Evolutionary conservation across 1,140 invertebrate genomes (phyloP).

Genomic region (Nasonia giraulti): DNA sequence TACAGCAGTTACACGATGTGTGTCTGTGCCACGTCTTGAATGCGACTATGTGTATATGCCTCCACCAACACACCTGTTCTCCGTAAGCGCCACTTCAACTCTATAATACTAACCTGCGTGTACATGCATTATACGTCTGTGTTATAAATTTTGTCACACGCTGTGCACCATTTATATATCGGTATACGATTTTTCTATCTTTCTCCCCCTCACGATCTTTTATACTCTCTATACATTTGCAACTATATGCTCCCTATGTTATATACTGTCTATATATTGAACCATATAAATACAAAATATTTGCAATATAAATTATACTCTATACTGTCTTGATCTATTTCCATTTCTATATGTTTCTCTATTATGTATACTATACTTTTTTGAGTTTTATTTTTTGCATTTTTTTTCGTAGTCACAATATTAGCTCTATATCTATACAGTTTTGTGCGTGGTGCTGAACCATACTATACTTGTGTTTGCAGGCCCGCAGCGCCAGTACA

Average conservation of each 20-base stretch:
- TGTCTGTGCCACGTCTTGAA: background rate
- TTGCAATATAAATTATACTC: background rate
- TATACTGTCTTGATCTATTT: background rate
- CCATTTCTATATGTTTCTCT: background rate
- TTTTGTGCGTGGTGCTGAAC: constrained; percentile 68
- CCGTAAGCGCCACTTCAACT: constrained; percentile 34
- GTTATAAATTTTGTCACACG: constrained; percentile 14
- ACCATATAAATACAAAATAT: constrained; percentile 21
- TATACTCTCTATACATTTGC: background rate
- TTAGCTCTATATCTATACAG: constrained; percentile 56
- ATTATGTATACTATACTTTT: background rate
- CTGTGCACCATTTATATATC: constrained; percentile 1
- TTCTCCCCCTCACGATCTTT: background rate
- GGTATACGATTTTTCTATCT: background rate
- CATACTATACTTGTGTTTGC: constrained; percentile 77
- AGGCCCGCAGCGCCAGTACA: constrained; percentile 88
- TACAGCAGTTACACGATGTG: background rate
- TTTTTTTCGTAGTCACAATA: background rate
- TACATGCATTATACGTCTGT: background rate
- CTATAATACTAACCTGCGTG: background rate
- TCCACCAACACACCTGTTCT: background rate
- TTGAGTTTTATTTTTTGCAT: background rate
- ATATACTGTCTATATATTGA: background rate
- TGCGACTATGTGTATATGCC: background rate
- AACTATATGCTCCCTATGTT: background rate